Conservation (phyloP, 1,140 invertebrate genomes). For the Leucophenga varia region DNA sequence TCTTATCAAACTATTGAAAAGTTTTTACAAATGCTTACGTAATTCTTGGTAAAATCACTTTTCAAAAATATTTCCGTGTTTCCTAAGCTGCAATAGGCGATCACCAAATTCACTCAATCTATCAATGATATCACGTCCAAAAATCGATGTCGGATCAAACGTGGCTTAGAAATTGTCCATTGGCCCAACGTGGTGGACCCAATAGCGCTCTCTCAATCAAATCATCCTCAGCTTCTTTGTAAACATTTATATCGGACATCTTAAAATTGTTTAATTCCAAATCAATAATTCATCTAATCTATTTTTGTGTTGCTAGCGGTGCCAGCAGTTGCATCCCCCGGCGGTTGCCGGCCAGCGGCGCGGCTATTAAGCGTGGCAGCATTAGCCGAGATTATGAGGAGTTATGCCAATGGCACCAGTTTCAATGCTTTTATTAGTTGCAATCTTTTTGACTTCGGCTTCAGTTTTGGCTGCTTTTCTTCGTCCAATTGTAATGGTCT, state of each 20-base stretch:
- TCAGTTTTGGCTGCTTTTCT: neutral
- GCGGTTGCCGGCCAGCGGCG: neutral
- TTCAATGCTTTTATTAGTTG: too few relatives aligned
- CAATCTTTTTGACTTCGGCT: too few relatives aligned
- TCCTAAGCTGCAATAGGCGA: constrained; percentile 32
- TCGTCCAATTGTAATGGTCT: constrained; percentile 37
- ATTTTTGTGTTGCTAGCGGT: neutral
- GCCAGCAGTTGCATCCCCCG: neutral
- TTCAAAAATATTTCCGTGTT: constrained; percentile 40
- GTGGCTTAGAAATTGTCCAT: too few relatives aligned
- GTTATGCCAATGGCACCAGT: too few relatives aligned
- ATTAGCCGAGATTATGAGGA: too few relatives aligned
- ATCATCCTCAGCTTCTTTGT: too few relatives aligned
- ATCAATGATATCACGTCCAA: constrained; percentile 24
- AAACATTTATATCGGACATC: too few relatives aligned
- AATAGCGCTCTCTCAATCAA: too few relatives aligned
- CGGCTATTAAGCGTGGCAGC: too few relatives aligned
- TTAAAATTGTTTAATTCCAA: too few relatives aligned
- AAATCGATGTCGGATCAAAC: constrained; percentile 9
- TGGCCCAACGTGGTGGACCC: too few relatives aligned
- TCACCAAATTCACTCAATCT: constrained; percentile 28
- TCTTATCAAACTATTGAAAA: constrained; percentile 40
- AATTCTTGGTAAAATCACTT: constrained; percentile 46
- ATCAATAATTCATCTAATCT: constrained; percentile 18
- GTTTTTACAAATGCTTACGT: constrained; percentile 34